These are phyloP conservation scores for Actias luna DNA, from an alignment of 2,888 invertebrate genomes.

Conservation along the genomic window DNA sequence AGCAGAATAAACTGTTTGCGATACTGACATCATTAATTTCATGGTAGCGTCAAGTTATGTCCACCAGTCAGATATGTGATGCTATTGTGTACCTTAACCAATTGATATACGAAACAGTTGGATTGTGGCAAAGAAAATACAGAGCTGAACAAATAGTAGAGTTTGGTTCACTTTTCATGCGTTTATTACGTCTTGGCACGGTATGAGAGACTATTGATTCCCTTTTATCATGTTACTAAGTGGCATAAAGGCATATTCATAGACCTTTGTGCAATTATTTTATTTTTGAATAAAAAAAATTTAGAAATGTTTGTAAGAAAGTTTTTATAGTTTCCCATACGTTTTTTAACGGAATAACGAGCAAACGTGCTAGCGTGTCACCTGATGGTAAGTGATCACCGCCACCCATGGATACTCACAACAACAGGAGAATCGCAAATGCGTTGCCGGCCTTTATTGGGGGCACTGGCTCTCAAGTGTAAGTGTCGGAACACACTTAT, in stretches of 20 bases:
- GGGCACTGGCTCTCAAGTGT: no score
- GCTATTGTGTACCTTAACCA: slow-evolving; percentile 35
- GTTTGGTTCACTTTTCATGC: slow-evolving; percentile 67
- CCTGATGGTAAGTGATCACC: no score
- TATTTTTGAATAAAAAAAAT: not conserved
- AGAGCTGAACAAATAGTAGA: slow-evolving; percentile 57
- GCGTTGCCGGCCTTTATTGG: no score
- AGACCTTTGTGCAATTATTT: slow-evolving; percentile 3
- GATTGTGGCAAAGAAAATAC: slow-evolving; percentile 24
- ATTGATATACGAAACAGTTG: slow-evolving; percentile 30
- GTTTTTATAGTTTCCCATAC: no score
- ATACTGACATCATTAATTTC: slow-evolving; percentile 67
- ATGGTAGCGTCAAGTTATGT: slow-evolving; percentile 48
- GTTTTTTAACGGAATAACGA: no score
- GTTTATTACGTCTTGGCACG: slow-evolving; percentile 73
- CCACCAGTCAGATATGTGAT: slow-evolving; percentile 18
- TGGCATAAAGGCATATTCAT: slow-evolving; percentile 44
- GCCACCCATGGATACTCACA: no score
- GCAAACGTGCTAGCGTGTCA: no score
- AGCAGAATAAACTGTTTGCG: slow-evolving; percentile 67
- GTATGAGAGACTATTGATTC: slow-evolving; percentile 68
- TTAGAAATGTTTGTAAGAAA: no score
- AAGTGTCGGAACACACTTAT: no score
- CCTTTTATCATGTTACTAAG: slow-evolving; percentile 61
- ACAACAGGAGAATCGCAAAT: no score